Evolutionary conservation across 1,140 invertebrate species (phyloP), one percentile per base, ranked within the genome.

Genomic region (Macrobrachium nipponense): DNA sequence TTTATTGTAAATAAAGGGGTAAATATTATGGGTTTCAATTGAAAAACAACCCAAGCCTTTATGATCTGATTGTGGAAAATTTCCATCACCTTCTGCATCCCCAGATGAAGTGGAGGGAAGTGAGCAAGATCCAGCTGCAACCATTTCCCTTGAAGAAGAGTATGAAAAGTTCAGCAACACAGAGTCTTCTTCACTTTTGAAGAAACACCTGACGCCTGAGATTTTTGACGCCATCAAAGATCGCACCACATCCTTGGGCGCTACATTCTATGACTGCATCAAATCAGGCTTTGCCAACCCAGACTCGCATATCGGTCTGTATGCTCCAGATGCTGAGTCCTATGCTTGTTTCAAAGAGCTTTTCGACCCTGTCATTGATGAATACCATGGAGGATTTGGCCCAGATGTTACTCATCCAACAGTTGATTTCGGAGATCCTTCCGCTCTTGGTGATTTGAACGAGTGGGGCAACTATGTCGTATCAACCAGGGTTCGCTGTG

Each of bases 161-260:
- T 51, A 51, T 51, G 51, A 51, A 12, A 51, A 51, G 51, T 51
- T 51, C n/a, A 68, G n/a, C 23, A 68, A 17, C 15, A 68, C n/a
- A n/a, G 95, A 97, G 91, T 97, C 96, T 91, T 97, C 98, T 92
- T 98, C 97, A 64, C 93, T 98, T 90, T 92, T 98, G 93, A 98
- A 98, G 93, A 98, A 98, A 91, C 95, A 97, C 92, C 93, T 98
- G 80, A 96, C 96, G 89, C 94, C 94, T 91, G 96, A 97, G 90
- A 92, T 98, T n/a, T 97, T 98, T 91, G 96, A 98, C 90, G 94
- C 94, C 87, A 93, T 97, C 59, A 98, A 98, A 93, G 95, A 94
- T 90, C 95, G 95, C 93, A 97, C 96, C 91, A 98, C 97, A n/a
- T 14, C 94, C 85, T 96, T 97, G 90, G 96, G 96, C 81, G 97